Conservation (phyloP, 2,113 vertebrate genomes). For the Gambusia holbrooki region DNA sequence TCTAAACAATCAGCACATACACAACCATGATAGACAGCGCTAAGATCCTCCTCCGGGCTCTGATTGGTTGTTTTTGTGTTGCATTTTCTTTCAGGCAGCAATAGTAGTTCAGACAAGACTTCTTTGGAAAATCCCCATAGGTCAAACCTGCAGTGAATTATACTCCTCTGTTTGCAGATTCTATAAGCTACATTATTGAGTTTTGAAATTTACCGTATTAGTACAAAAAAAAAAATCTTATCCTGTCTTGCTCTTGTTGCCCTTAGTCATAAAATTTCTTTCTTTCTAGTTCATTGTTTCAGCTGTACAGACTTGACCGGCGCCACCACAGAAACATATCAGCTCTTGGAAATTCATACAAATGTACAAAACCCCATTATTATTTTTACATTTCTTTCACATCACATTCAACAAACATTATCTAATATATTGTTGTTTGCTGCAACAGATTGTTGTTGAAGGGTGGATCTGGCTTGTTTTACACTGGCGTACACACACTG, state of each 20-base stretch:
- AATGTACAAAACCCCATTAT: not conserved
- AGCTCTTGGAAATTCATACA: not conserved
- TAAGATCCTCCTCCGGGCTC: too few species aligned
- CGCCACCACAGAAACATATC: not conserved
- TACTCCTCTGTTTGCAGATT: not conserved
- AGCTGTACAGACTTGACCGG: too few species aligned
- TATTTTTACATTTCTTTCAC: too few species aligned
- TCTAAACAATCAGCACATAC: too few species aligned
- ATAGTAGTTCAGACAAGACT: too few species aligned
- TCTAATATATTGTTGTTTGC: not conserved
- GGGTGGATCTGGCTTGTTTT: not conserved
- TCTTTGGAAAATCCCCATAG: not conserved
- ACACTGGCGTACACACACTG: slow-evolving; percentile 20
- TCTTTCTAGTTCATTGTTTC: too few species aligned
- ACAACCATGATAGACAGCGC: too few species aligned
- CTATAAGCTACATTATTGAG: not conserved
- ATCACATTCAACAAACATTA: not conserved
- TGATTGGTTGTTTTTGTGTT: too few species aligned
- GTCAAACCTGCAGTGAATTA: not conserved
- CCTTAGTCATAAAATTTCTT: too few species aligned
- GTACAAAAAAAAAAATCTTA: too few species aligned
- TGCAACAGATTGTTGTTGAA: not conserved
- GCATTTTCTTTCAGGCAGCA: too few species aligned
- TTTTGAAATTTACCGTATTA: not conserved
- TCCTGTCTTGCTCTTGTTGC: too few species aligned